Percentiles rank a stretch among this genome's conserved stretches.
Conservation (phyloP, 2,797 vertebrate species). For the Notolepis coatsorum region DNA sequence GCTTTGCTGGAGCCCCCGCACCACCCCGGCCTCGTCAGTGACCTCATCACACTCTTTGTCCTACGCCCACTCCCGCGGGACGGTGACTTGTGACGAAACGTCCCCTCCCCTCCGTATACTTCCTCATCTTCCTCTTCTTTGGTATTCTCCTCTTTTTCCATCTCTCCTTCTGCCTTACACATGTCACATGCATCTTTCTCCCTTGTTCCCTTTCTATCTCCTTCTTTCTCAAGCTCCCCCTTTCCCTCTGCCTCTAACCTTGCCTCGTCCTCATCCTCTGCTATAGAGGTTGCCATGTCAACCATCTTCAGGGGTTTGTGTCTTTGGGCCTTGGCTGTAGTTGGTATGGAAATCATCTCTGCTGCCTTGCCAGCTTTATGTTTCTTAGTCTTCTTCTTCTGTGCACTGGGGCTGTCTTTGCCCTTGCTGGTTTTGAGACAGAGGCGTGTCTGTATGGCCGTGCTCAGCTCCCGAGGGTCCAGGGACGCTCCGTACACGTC, state of each 20-base stretch:
- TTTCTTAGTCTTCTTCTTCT: constrained; percentile 71
- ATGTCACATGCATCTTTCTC: background rate
- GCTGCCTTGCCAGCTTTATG: constrained; percentile 46
- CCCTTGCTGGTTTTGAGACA: constrained; percentile 87
- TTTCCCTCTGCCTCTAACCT: background rate
- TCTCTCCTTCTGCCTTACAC: constrained; percentile 30
- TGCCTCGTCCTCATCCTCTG: constrained; percentile 8
- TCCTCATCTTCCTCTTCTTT: constrained; percentile 30
- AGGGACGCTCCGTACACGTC: constrained; percentile 92
- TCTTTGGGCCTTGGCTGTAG: constrained; percentile 26
- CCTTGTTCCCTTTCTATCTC: constrained; percentile 13
- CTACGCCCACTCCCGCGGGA: constrained; percentile 34
- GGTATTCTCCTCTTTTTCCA: background rate
- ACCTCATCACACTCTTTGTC: constrained; percentile 80
- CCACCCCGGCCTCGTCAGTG: constrained; percentile 86
- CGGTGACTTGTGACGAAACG: background rate
- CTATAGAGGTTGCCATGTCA: background rate
- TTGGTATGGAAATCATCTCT: constrained; percentile 38
- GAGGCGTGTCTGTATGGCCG: constrained; percentile 92
- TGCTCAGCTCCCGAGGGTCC: constrained; percentile 89
- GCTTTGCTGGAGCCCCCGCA: constrained; percentile 83
- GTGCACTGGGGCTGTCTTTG: constrained; percentile 3
- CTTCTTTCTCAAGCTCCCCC: background rate
- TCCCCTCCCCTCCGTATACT: constrained; percentile 28
- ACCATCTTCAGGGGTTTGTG: constrained; percentile 11